Evolutionary conservation across 2,888 invertebrate genomes (phyloP).

Genomic region (Calameuta idolon): DNA sequence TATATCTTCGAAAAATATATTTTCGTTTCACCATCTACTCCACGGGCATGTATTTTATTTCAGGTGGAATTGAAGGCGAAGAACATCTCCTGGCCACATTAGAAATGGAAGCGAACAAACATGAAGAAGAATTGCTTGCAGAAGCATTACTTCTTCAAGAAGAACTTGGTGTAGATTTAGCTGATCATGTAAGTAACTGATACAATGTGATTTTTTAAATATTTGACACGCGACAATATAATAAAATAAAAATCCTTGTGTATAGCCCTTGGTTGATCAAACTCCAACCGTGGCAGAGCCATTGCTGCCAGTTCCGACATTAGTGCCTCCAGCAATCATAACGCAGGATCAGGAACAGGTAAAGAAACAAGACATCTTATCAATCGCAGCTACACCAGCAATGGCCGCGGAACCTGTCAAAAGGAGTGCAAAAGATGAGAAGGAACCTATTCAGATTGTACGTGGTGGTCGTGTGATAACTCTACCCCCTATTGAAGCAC

Average conservation of each 20-base stretch:
- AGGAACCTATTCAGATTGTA: conserved; percentile 79
- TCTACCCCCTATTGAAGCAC: conserved; percentile 85
- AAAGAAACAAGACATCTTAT: not conserved
- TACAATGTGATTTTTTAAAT: not conserved
- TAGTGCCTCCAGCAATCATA: conserved; percentile 21
- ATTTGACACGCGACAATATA: not conserved
- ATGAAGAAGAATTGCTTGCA: conserved; percentile 61
- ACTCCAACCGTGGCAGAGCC: conserved; percentile 35
- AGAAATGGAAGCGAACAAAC: conserved; percentile 62
- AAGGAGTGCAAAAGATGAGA: conserved; percentile 54
- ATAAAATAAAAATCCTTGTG: conserved; percentile 10
- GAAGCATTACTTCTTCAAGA: conserved; percentile 62
- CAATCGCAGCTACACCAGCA: conserved; percentile 6
- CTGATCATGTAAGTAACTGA: conserved; percentile 45
- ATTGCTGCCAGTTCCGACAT: conserved; percentile 37
- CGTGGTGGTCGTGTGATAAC: conserved; percentile 82
- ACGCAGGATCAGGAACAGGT: not conserved
- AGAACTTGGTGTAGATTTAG: conserved; percentile 58
- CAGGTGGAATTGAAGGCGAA: conserved; percentile 60
- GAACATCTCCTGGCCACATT: conserved; percentile 62
- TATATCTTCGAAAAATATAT: not conserved
- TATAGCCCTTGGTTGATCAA: conserved; percentile 48
- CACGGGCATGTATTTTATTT: not conserved
- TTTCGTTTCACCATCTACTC: conserved; percentile 3
- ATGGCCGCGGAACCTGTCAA: conserved; percentile 56